Percentiles rank a stretch among this genome's conserved stretches.
phyloP scores from a whole-genome alignment of 2,888 invertebrate species.

The Scrobipalpa costella region DNA sequence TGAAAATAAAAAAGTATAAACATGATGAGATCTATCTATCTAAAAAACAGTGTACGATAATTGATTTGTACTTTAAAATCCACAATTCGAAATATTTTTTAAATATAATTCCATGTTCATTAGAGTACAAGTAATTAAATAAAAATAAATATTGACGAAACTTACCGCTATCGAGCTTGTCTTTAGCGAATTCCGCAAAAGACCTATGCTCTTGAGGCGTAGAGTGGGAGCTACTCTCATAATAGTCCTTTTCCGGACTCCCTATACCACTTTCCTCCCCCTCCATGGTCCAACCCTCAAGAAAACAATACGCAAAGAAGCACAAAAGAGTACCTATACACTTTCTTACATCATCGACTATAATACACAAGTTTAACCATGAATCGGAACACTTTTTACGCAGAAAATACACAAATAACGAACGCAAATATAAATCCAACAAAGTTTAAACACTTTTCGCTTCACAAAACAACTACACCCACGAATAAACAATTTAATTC shows the following conservation, averaged over 20 bases:
- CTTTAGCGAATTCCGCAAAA: constrained; percentile 76
- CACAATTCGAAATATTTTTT: no score
- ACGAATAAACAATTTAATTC: constrained; percentile 17
- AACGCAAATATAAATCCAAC: neutral
- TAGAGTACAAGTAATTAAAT: neutral
- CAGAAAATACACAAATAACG: neutral
- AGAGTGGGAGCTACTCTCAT: constrained; percentile 69
- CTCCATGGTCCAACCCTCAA: constrained; percentile 58
- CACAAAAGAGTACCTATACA: constrained; percentile 56
- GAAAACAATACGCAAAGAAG: constrained; percentile 52
- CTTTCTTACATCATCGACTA: constrained; percentile 78
- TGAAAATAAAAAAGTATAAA: no score
- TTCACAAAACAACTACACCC: neutral
- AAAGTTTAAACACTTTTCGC: constrained; percentile 9
- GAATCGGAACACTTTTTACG: neutral
- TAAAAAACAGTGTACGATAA: no score
- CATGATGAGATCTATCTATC: no score
- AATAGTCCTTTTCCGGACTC: constrained; percentile 66
- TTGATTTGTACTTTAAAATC: no score
- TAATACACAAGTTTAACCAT: constrained; percentile 46
- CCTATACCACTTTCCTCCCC: constrained; percentile 59
- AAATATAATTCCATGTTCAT: no score
- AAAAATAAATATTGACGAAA: constrained; percentile 24
- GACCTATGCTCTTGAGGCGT: constrained; percentile 74
- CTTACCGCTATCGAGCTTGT: constrained; percentile 75